Conservation (phyloP, 2,888 invertebrate species). For the Vannuccia rotundouncinata region DNA sequence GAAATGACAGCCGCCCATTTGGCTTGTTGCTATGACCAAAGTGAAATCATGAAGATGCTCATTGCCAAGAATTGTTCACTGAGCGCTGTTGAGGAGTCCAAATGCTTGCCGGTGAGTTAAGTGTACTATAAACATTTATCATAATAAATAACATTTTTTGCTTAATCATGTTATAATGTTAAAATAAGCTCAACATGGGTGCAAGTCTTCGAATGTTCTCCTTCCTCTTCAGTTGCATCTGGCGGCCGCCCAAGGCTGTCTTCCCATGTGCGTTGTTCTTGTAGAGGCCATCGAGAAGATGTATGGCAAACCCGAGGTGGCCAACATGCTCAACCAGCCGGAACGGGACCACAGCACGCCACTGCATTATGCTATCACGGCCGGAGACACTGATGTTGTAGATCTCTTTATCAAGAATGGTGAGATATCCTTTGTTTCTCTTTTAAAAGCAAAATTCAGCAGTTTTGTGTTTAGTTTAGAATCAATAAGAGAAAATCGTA, state of each 20-base stretch:
- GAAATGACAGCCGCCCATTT: constrained; percentile 66
- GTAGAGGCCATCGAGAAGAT: constrained; percentile 59
- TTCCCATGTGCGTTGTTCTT: constrained; percentile 43
- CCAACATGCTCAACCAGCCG: constrained; percentile 65
- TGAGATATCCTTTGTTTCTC: not conserved
- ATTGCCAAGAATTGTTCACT: constrained; percentile 65
- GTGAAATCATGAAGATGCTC: constrained; percentile 48
- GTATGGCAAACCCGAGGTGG: constrained; percentile 57
- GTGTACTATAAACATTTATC: not conserved
- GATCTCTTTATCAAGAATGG: constrained; percentile 55
- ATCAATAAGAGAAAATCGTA: too few species aligned
- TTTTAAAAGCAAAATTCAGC: not conserved
- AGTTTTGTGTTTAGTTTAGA: too few species aligned
- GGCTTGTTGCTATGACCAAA: constrained; percentile 55
- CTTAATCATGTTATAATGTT: too few species aligned
- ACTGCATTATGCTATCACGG: constrained; percentile 78
- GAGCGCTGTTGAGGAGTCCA: constrained; percentile 59
- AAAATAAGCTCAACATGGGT: too few species aligned
- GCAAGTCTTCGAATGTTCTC: too few species aligned
- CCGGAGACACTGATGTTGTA: constrained; percentile 73
- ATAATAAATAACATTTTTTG: too few species aligned
- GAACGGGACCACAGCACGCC: constrained; percentile 78
- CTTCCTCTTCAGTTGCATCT: constrained; percentile 62
- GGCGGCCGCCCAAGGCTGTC: constrained; percentile 69
- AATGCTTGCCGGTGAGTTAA: constrained; percentile 42